Evolutionary conservation across 2,888 invertebrate genomes (phyloP), one percentile per base, ranked within the genome.

Genomic region (Polydrusus pterygomalis): DNA sequence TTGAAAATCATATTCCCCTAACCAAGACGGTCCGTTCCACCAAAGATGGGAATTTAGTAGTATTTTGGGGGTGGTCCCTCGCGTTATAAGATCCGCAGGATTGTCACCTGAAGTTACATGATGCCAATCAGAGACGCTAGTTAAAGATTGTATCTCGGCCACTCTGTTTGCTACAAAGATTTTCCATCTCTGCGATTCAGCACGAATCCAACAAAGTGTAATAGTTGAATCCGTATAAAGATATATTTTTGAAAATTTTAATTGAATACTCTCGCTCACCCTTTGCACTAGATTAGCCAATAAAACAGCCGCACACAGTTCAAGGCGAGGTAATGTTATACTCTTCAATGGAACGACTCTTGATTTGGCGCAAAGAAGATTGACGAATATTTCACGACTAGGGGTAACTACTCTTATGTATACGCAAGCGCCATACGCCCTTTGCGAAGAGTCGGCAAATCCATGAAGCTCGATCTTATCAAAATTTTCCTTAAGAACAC

Each of bases 321-420:
- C 77, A 38, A 79, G 58, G 13, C 77, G 60, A 3, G 76, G 77
- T 15, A 79, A 20, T 0, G 77, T 54, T 15, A 77, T 65, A 45
- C 20, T 38, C 25, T 78, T 77, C 11, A 77, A 20, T n/a, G 76
- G 74, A 18, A 72, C 74, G 5, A 77, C 69, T 1, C 69, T 30
- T 0, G 74, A 67, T 67, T 77, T 75, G n/a, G 78, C 65, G 62
- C 78, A 77, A 43, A 72, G 25, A 10, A 75, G 43, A 17, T 69
- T 60, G 5, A 63, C 30, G 2, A 8, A 8, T 40, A 67, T n/a
- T 45, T 65, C 43, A 20, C 51, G 58, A 13, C 11, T 6, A 30
- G 45, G 17, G 49, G 25, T 47, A n/a, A 51, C n/a, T 9, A 51
- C 25, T 25, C 30, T 67, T 25, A 49, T 9, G 15, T 45, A 67